Evolutionary conservation across 2,888 invertebrate genomes (phyloP), one percentile per base, ranked within the genome.

Genomic region (Colostygia pectinataria): DNA sequence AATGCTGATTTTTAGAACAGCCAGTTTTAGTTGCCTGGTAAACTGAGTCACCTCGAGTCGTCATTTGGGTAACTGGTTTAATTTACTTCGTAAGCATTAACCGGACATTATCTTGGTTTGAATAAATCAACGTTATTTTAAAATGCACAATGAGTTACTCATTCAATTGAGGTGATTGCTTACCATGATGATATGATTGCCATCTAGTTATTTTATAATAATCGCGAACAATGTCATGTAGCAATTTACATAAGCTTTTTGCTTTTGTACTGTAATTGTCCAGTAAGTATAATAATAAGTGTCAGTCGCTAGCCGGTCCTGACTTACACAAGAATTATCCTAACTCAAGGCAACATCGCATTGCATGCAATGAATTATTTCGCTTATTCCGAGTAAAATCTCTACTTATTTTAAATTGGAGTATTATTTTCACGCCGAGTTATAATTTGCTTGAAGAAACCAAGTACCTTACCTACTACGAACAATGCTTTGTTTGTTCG

Each of bases 201-300:
- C 52, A 44, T 55, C 53, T 53, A 66, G 71, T 73, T 76, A 74
- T 75, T 74, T 75, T 75, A 71, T 71, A 74, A 68, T 71, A 65
- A 47, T 60, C 32, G 40, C 58, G 58, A 64, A 72, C 70, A 67
- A 66, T 71, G 74, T 72, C 70, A 66, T 74, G 66, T 66, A 55
- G 69, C 63, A 71, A 77, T 79, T 78, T 82, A 76, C 74, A 76
- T 77, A 72, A 67, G 70, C 73, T 79, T 79, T 82, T 81, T 80
- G 73, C 69, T 48, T 2, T 15, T 37, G 61, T 57, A 65, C 62
- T 67, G 71, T 79, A 76, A 78, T 79, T 77, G 76, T 76, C 70
- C 69, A 72, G 75, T 72, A 74, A 72, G 74, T 73, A 74, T 74
- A 71, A 74, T 74, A 71, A 73, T 76, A 76, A 59, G 37, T 63